Evolutionary conservation across 1,140 invertebrate genomes (phyloP).

Genomic region (Penaeus indicus): DNA sequence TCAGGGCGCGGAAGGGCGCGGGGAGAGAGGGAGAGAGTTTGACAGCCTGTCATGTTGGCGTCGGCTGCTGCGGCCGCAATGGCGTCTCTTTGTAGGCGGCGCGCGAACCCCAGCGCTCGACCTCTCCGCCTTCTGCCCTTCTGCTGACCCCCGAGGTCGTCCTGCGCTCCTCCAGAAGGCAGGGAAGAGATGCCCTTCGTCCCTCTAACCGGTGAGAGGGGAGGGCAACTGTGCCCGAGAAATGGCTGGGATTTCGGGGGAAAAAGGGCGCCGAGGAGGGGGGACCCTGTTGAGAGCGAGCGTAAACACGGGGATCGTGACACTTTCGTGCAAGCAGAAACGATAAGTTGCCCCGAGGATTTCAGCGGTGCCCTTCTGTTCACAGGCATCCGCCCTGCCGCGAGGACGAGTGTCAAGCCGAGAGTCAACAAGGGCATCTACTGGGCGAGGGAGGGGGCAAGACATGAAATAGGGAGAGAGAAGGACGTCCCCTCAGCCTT

Average conservation of each 20-base stretch:
- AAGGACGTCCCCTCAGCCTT: background rate
- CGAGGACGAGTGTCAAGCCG: no score
- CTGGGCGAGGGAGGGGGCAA: no score
- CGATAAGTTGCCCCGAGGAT: slow-evolving; percentile 27
- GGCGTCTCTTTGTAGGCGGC: slow-evolving; percentile 56
- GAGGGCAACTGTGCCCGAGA: background rate
- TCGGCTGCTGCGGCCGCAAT: slow-evolving; percentile 56
- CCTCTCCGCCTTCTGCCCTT: background rate
- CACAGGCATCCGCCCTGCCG: no score
- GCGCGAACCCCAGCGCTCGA: slow-evolving; percentile 49
- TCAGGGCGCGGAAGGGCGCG: background rate
- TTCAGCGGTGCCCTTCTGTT: no score
- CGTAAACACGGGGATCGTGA: slow-evolving; percentile 29
- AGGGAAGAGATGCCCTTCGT: background rate
- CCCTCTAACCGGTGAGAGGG: background rate
- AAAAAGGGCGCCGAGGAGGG: background rate
- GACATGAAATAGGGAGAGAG: background rate
- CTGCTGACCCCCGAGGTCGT: background rate
- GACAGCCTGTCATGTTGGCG: slow-evolving; percentile 47
- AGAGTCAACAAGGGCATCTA: background rate
- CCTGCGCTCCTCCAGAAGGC: background rate
- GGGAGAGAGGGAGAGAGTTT: slow-evolving; percentile 30
- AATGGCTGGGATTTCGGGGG: background rate
- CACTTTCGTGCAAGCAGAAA: slow-evolving; percentile 54
- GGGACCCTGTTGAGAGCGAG: slow-evolving; percentile 53